Base-by-base conservation (phyloP, 2,888 invertebrate genomes). In the Drosophila quinaria region DNA sequence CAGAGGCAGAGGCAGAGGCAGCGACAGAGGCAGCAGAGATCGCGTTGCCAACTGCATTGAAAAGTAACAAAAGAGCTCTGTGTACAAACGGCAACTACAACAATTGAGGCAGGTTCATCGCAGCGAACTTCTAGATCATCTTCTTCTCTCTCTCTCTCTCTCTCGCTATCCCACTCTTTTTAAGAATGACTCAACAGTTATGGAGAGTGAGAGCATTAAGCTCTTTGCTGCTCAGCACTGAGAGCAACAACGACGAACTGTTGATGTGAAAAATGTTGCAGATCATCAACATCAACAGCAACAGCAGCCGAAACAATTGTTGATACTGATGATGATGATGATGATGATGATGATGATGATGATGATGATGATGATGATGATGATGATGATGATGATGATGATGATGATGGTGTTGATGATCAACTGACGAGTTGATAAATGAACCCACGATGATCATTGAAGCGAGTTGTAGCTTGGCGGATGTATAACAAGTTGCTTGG, bases 71-170 rank as follows among this genome's bases (percentile, higher is more conserved):
- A 74, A 72, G 75, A 69, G 64, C 59, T 72, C 61, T 8, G 29
- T 66, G 22, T 22, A 22, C 73, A 22, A 59, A 67, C 35, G 29
- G 8, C 42, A 62, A 52, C 39, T 31, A 42, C 37, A 73, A 70
- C 85, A 77, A 84, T 80, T 87, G 89, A 87, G 83, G 82, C 89
- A 81, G 74, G 85, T 87, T 87, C 85, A 63, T 37, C 74, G 67
- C 56, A 69, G 52, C 76, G 84, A 84, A 81, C 87, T 90, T 88
- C 90, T 88, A 90, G 87, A 90, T 88, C 90, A 88, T 88, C 90
- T 90, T 77, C 81, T 47, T 55, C 51, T 41, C 35, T 35, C 50
- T 59, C 68, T 50, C 59, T 59, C 61, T n/a, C n/a, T n/a, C 58
- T 42, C 19, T 51, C 31, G 47, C 15, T 51, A 11, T 17, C 49